Evolutionary conservation across 2,888 invertebrate genomes (phyloP).

Genomic region (Plagodis pulveraria): DNA sequence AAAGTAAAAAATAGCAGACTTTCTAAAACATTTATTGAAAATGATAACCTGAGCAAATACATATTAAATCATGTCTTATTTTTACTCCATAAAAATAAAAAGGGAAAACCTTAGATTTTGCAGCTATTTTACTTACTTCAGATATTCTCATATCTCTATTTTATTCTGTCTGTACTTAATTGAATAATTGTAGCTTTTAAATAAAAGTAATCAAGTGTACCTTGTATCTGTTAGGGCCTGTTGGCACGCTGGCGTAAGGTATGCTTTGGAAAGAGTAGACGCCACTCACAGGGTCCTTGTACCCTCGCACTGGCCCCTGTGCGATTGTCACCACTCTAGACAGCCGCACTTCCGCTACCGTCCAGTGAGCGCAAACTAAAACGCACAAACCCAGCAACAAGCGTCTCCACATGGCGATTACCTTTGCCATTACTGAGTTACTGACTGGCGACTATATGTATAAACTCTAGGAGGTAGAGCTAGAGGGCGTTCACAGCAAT

Average conservation of each 20-base stretch:
- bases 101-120: too few species aligned
- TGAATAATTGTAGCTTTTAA: neutral
- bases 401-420: constrained; percentile 29
- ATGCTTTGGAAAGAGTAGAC: constrained; percentile 46
- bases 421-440: too few species aligned
- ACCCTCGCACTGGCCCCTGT: constrained; percentile 54
- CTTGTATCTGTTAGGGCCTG: constrained; percentile 49
- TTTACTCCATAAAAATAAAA: too few species aligned
- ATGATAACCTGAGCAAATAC: too few species aligned
- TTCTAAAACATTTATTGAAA: too few species aligned
- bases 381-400: constrained; percentile 17
- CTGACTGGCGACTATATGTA: too few species aligned
- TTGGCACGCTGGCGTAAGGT: constrained; percentile 54
- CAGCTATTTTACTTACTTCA: too few species aligned
- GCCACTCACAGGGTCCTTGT: constrained; percentile 39
- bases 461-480: too few species aligned
- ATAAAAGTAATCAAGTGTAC: constrained; percentile 28
- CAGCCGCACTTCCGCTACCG: constrained; percentile 14
- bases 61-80: too few species aligned
- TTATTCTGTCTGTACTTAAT: neutral
- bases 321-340: constrained; percentile 39
- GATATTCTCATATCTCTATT: too few species aligned
- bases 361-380: constrained; percentile 4
- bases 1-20: too few species aligned
- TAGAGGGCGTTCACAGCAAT: too few species aligned